These are phyloP conservation scores for Erpobdella octoculata DNA, from an alignment of 2,888 invertebrate species.

Conservation along the genomic window DNA sequence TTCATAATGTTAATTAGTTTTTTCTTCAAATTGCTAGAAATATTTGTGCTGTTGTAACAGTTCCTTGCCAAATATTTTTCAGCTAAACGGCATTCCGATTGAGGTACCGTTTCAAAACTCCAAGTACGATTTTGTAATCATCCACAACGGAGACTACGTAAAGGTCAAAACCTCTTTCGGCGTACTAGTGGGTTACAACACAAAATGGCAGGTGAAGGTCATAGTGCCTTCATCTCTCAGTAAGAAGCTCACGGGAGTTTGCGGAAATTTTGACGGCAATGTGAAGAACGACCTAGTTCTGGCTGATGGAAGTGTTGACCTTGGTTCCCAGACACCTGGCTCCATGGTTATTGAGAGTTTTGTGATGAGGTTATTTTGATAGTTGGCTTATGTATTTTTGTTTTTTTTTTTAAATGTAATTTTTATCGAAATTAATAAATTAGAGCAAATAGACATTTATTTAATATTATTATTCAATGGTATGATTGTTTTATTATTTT, in stretches of 20 bases:
- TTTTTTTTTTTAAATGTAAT: too few species aligned
- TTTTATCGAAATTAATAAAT: too few species aligned
- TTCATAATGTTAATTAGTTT: too few species aligned
- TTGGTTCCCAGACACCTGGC: background rate
- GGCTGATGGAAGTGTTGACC: background rate
- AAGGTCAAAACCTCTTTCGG: background rate
- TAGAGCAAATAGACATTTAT: too few species aligned
- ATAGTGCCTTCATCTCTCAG: background rate
- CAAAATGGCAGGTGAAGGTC: background rate
- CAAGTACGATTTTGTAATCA: background rate
- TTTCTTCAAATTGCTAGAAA: too few species aligned
- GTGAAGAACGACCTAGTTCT: background rate
- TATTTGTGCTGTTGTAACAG: too few species aligned
- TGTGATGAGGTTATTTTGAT: background rate
- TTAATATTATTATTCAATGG: too few species aligned
- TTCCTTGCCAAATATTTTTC: too few species aligned
- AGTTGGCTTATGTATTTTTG: too few species aligned
- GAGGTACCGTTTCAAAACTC: background rate
- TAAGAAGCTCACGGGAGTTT: background rate
- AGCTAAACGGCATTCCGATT: background rate
- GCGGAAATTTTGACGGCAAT: constrained; percentile 4
- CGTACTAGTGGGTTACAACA: background rate
- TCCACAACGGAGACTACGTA: constrained; percentile 8
- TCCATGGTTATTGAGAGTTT: background rate
- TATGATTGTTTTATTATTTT: too few species aligned